These are phyloP conservation scores for Drosophila prostipennis DNA, from an alignment of 2,888 invertebrate genomes.

Conservation along the genomic window DNA sequence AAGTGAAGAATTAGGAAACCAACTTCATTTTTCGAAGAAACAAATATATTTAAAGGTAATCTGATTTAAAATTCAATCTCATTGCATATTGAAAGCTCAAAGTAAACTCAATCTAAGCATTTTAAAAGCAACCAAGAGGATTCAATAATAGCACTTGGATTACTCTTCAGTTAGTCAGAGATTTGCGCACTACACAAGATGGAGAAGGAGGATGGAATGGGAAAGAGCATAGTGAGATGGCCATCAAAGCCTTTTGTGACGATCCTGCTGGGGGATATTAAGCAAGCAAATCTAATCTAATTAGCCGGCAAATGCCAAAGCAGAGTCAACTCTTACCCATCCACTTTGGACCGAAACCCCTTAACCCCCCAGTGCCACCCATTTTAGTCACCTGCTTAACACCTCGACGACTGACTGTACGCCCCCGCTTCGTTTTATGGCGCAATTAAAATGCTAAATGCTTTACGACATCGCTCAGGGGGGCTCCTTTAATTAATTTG, in stretches of 20 bases:
- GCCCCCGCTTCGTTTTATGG: constrained; percentile 55
- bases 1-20: too few relatives aligned
- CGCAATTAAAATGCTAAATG: constrained; percentile 77
- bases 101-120: background rate
- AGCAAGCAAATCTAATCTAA: constrained; percentile 63
- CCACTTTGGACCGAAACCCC: constrained; percentile 10
- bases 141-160: constrained; percentile 6
- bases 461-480: constrained; percentile 60
- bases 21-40: too few relatives aligned
- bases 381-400: constrained; percentile 18
- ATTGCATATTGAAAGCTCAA: background rate
- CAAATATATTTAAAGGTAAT: too few relatives aligned
- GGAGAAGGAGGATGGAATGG: background rate
- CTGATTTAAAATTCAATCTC: background rate
- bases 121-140: background rate
- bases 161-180: constrained; percentile 4
- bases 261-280: constrained; percentile 40
- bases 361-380: constrained; percentile 4
- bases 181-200: background rate
- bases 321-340: constrained; percentile 31
- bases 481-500: constrained; percentile 71
- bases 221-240: background rate
- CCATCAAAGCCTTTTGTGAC: constrained; percentile 29
- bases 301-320: constrained; percentile 65
- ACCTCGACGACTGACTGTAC: constrained; percentile 17